These are phyloP conservation scores for Chloromyia formosa DNA, from an alignment of 2,888 invertebrate species.

Conservation along the genomic window DNA sequence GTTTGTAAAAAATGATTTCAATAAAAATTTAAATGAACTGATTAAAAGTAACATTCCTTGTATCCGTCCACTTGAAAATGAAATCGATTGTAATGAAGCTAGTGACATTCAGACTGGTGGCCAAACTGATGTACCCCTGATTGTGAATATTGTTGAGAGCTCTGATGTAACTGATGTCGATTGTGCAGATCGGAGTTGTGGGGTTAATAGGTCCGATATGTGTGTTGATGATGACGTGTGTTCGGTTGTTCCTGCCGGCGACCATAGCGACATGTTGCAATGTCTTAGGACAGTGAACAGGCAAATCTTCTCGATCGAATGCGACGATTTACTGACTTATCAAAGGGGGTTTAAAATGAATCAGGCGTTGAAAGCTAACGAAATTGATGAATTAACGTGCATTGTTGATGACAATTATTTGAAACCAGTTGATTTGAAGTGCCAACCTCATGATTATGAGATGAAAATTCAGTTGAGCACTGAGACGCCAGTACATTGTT, in stretches of 20 bases:
- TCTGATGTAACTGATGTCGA: background rate
- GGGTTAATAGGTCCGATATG: background rate
- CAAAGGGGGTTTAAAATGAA: background rate
- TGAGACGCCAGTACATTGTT: no score
- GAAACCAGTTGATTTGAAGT: background rate
- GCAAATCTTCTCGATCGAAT: background rate
- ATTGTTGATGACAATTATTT: background rate
- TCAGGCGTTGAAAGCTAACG: background rate
- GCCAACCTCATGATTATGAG: slow-evolving; percentile 10
- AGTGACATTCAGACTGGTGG: slow-evolving; percentile 17
- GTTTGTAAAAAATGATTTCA: no score
- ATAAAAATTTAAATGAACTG: no score
- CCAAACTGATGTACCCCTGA: slow-evolving; percentile 7
- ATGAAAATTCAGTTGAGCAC: background rate
- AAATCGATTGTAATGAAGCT: slow-evolving; percentile 12
- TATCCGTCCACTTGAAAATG: no score
- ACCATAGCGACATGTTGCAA: background rate
- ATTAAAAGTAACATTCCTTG: no score
- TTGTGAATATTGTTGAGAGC: slow-evolving; percentile 1
- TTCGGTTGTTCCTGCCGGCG: background rate
- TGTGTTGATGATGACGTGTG: background rate
- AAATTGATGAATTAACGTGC: background rate
- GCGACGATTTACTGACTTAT: background rate
- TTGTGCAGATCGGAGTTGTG: background rate
- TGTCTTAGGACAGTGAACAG: background rate